Conservation (phyloP, 2,113 vertebrate species). For the Thomomys bottae region DNA sequence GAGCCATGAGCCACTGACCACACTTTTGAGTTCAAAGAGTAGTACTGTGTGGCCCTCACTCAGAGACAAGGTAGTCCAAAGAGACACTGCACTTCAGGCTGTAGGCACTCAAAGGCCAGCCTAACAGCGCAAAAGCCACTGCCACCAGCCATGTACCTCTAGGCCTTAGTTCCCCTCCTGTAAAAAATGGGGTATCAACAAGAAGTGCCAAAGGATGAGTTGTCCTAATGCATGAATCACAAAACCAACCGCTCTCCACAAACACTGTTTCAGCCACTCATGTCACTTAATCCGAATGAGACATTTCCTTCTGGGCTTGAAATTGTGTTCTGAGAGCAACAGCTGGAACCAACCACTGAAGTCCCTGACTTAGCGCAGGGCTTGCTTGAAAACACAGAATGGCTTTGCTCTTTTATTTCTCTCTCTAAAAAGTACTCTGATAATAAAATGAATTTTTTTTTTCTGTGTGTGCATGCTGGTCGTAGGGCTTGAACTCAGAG, state of each 20-base stretch:
- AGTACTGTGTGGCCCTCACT: neutral
- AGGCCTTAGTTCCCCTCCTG: neutral
- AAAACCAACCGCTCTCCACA: neutral
- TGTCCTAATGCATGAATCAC: neutral
- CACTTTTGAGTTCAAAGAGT: neutral
- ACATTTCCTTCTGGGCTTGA: neutral
- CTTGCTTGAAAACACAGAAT: neutral
- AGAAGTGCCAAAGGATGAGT: neutral
- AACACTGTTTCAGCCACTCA: rapidly evolving
- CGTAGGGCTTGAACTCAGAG: too few species aligned
- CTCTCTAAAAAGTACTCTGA: neutral
- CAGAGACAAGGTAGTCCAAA: neutral
- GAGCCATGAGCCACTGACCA: neutral
- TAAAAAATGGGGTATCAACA: neutral
- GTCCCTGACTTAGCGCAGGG: rapidly evolving
- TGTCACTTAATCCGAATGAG: rapidly evolving
- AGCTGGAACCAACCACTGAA: rapidly evolving
- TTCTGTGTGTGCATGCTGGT: too few species aligned
- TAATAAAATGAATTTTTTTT: neutral
- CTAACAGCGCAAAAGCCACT: too few species aligned
- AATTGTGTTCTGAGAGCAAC: neutral
- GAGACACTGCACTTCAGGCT: too few species aligned
- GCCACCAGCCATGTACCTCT: neutral
- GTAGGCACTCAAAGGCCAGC: too few species aligned
- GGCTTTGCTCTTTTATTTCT: neutral